phyloP scores from a whole-genome alignment of 2,113 vertebrate genomes.

The Callipepla californica region DNA sequence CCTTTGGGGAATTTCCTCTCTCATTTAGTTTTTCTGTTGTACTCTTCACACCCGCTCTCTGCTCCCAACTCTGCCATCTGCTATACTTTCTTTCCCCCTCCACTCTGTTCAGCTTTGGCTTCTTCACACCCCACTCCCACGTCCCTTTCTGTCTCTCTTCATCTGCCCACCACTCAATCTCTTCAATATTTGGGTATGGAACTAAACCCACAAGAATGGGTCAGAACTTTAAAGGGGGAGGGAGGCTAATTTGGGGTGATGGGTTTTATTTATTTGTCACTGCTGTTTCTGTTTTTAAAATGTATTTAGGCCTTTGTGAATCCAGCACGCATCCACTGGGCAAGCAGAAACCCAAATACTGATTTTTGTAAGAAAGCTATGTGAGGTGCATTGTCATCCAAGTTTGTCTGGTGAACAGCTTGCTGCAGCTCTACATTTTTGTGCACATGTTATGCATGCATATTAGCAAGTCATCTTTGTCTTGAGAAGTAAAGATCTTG shows the following conservation, averaged over 20 bases:
- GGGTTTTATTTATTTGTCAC: conserved; percentile 48
- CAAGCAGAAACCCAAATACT: conserved; percentile 61
- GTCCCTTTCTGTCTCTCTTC: conserved; percentile 83
- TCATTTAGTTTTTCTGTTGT: conserved; percentile 82
- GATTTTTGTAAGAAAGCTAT: conserved; percentile 34
- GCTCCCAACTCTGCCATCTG: conserved; percentile 85
- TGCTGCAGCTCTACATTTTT: conserved; percentile 67
- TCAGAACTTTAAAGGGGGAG: conserved; percentile 66
- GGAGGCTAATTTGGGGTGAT: conserved; percentile 19
- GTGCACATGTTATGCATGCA: conserved; percentile 71
- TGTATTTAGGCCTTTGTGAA: conserved; percentile 40
- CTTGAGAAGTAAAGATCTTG: conserved; percentile 74
- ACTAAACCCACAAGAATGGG: conserved; percentile 71
- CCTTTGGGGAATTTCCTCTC: conserved; percentile 87
- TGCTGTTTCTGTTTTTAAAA: neutral
- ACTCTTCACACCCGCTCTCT: conserved; percentile 85
- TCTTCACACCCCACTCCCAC: conserved; percentile 87
- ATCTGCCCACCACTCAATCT: conserved; percentile 83
- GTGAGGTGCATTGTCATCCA: conserved; percentile 71
- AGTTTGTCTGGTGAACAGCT: conserved; percentile 68
- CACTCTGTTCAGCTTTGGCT: conserved; percentile 83
- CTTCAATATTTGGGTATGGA: conserved; percentile 78
- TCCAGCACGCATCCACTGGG: conserved; percentile 50
- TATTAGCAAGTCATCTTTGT: conserved; percentile 79
- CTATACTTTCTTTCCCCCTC: conserved; percentile 81